Percentiles rank a stretch among this genome's conserved stretches.
Evolutionary conservation across 2,888 invertebrate species (phyloP).

Genomic region (Gymnoscelis rufifasciata): DNA sequence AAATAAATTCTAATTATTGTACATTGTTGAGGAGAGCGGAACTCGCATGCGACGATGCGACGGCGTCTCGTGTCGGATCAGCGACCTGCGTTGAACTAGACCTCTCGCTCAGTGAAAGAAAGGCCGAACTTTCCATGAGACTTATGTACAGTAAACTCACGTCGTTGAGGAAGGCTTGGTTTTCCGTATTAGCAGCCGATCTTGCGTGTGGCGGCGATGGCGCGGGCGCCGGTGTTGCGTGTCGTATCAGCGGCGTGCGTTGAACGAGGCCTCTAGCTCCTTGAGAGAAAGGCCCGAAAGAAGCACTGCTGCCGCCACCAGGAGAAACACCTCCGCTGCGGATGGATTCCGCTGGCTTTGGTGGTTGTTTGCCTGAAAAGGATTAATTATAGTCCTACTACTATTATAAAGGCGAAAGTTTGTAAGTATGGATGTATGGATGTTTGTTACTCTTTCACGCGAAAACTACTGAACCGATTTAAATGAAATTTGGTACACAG

Average conservation of each 20-base stretch:
- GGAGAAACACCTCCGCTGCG: conserved; percentile 27
- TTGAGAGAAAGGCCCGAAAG: conserved; percentile 74
- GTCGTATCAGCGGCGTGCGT: conserved; percentile 92
- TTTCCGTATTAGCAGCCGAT: conserved; percentile 89
- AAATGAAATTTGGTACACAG: no score
- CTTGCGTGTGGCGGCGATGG: conserved; percentile 83
- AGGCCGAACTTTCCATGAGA: neutral
- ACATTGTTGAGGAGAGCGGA: conserved; percentile 94
- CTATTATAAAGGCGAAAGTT: no score
- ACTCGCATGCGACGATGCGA: conserved; percentile 82
- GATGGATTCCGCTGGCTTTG: conserved; percentile 21
- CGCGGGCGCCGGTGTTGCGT: conserved; percentile 83
- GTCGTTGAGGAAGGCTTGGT: conserved; percentile 96
- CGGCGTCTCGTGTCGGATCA: conserved; percentile 89
- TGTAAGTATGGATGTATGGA: no score
- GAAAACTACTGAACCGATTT: no score
- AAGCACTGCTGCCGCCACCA: conserved; percentile 35
- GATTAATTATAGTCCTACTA: no score
- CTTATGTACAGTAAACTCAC: conserved; percentile 82
- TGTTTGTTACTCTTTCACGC: no score
- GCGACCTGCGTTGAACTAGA: conserved; percentile 22
- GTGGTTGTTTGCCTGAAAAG: conserved; percentile 49
- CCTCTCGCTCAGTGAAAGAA: neutral
- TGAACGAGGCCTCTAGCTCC: conserved; percentile 92
- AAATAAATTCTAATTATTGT: neutral